Evolutionary conservation across 2,113 vertebrate species (phyloP).

Genomic region (Oxyura jamaicensis): DNA sequence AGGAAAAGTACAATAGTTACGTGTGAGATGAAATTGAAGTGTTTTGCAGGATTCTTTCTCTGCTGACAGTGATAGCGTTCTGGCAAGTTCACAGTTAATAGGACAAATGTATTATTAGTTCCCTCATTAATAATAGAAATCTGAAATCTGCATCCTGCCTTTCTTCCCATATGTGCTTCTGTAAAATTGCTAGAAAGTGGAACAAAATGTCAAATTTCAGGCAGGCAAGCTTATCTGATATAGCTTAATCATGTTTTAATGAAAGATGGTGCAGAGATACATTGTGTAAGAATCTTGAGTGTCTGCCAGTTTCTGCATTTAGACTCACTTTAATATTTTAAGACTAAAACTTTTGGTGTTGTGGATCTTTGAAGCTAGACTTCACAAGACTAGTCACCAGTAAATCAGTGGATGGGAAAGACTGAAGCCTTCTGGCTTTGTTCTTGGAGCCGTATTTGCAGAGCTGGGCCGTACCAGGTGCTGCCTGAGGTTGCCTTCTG

Average conservation of each 20-base stretch:
- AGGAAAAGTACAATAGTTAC: background rate
- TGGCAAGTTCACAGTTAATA: constrained; percentile 5
- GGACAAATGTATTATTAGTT: constrained; percentile 3
- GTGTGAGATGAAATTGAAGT: background rate
- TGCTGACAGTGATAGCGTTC: background rate
- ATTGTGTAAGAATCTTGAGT: background rate
- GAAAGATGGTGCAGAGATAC: background rate
- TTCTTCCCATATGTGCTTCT: background rate
- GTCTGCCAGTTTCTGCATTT: constrained; percentile 15
- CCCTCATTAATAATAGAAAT: constrained; percentile 42
- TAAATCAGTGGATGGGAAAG: background rate
- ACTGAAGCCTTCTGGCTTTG: background rate
- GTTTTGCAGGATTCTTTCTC: background rate
- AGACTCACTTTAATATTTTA: constrained; percentile 25
- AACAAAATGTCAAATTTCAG: constrained; percentile 35
- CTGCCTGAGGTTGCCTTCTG: background rate
- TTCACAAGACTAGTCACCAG: background rate
- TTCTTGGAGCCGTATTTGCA: background rate
- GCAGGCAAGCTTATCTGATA: background rate
- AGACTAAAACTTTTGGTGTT: background rate
- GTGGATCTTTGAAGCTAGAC: background rate
- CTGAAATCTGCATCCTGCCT: background rate
- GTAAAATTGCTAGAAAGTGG: background rate
- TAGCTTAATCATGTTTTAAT: background rate
- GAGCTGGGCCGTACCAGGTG: background rate